Evolutionary conservation across 2,797 vertebrate genomes (phyloP), one percentile per base, ranked within the genome.

Genomic region (Coregonus sp.): DNA sequence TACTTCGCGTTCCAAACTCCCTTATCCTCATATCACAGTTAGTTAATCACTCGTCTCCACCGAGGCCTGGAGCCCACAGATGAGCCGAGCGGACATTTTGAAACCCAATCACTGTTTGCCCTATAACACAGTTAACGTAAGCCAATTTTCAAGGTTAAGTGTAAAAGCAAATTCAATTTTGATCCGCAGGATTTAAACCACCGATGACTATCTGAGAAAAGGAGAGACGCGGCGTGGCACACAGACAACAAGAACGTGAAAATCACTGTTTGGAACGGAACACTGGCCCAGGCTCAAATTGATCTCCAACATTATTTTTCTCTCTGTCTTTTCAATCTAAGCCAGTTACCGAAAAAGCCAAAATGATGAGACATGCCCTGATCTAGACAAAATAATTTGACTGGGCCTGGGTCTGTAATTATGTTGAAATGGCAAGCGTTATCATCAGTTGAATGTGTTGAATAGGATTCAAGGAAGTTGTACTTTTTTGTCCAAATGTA

Each of bases 311-410:
- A 7, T 35, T 20, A 1, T 20, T 56, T 54, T 15, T 59, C 29
- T 51, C 54, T 25, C 25, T 7, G 18, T 20, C 3, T 20, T 11
- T 47, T 33, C 29, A 59, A 61, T 35, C 72, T 4, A 7, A n/a
- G 31, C 16, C 7, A 20, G 11, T 61, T 61, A 25, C 18, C 3
- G 9, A 14, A 66, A 25, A 83, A 84, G 71, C 74, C 84, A 76
- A 74, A 47, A 65, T 75, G 72, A 79, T 35, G 29, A 35, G 61
- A 29, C 25, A 66, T 37, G 70, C 5, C 16, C 31, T 82, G 82
- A 84, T 80, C 79, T 78, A 54, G 83, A 76, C 59, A 81, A 15
- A 67, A 47, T 85, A 80, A 66, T 70, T 82, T 80, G 82, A 82
- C 54, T 54, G 47, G 12, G 66, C 84, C 81, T 78, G 35, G 14